Evolutionary conservation across 2,888 invertebrate genomes (phyloP).

Genomic region (Charanyca ferruginea): DNA sequence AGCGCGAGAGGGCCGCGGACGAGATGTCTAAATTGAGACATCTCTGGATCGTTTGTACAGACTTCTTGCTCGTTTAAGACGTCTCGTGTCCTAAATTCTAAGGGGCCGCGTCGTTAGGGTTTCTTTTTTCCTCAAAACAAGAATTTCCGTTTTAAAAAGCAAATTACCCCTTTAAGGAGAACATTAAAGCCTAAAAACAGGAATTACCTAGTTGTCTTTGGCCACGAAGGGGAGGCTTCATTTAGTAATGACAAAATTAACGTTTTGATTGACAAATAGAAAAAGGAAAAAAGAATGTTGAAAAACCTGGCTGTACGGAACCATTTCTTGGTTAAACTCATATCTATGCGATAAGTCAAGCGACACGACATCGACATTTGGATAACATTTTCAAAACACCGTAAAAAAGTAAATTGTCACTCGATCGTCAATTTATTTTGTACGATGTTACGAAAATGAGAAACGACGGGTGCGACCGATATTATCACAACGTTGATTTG

Average conservation of each 20-base stretch:
- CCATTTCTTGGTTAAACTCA: neutral
- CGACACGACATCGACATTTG: conserved; percentile 29
- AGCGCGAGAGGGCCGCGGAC: conserved; percentile 73
- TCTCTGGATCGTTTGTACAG: conserved; percentile 75
- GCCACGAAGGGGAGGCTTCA: conserved; percentile 49
- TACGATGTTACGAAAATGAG: conserved; percentile 56
- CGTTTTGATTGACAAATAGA: conserved; percentile 12
- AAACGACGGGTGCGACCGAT: conserved; percentile 57
- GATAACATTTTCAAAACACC: conserved; percentile 48
- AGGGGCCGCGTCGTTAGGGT: conserved; percentile 67
- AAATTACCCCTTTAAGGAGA: conserved; percentile 70
- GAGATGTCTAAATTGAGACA: conserved; percentile 79
- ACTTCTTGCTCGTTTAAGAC: conserved; percentile 72
- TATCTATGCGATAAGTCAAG: conserved; percentile 23
- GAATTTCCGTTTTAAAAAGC: conserved; percentile 66
- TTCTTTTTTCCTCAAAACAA: conserved; percentile 65
- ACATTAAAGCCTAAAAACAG: conserved; percentile 62
- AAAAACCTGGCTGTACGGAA: too few species aligned
- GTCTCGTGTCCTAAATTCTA: conserved; percentile 69
- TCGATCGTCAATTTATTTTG: conserved; percentile 63
- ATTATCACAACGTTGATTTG: conserved; percentile 69
- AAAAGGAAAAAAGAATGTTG: too few species aligned
- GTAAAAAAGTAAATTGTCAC: conserved; percentile 56
- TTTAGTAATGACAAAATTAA: conserved; percentile 25
- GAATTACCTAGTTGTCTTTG: conserved; percentile 64